phyloP scores from a whole-genome alignment of 2,797 vertebrate species.

The Tympanoctomys barrerae region DNA sequence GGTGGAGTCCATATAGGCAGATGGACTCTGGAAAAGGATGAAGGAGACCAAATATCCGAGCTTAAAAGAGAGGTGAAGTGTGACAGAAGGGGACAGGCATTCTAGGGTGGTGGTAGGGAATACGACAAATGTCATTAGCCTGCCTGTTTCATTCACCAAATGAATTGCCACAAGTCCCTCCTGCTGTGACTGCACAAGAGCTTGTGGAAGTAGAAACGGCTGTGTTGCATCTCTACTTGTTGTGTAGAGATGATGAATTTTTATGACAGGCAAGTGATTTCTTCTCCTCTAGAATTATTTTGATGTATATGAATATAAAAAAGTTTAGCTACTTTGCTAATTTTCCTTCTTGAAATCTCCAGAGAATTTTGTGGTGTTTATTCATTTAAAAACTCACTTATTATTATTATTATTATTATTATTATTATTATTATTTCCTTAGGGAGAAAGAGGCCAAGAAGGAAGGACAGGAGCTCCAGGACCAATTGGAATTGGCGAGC shows the following conservation, averaged over 20 bases:
- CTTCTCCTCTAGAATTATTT: background rate
- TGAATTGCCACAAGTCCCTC: background rate
- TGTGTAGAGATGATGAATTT: background rate
- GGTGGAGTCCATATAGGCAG: background rate
- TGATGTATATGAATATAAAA: background rate
- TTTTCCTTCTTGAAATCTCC: conserved; percentile 23
- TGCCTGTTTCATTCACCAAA: background rate
- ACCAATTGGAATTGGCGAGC: conserved; percentile 89
- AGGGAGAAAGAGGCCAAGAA: conserved; percentile 87
- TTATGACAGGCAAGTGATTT: background rate
- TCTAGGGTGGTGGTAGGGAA: background rate
- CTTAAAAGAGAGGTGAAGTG: background rate
- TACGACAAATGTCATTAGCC: background rate
- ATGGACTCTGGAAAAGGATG: background rate
- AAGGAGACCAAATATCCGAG: background rate
- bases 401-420: background rate
- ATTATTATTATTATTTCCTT: conserved; percentile 45
- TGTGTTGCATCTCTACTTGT: background rate
- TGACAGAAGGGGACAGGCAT: background rate
- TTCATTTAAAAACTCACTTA: conserved; percentile 51
- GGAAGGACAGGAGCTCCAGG: conserved; percentile 85
- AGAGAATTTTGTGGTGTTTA: conserved; percentile 15
- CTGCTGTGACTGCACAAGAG: background rate
- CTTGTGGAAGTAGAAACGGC: background rate
- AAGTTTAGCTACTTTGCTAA: background rate